Percentiles rank a stretch among this genome's conserved stretches.
These are phyloP conservation scores for Polyommatus icarus DNA, from an alignment of 2,888 invertebrate species.

Conservation along the genomic window DNA sequence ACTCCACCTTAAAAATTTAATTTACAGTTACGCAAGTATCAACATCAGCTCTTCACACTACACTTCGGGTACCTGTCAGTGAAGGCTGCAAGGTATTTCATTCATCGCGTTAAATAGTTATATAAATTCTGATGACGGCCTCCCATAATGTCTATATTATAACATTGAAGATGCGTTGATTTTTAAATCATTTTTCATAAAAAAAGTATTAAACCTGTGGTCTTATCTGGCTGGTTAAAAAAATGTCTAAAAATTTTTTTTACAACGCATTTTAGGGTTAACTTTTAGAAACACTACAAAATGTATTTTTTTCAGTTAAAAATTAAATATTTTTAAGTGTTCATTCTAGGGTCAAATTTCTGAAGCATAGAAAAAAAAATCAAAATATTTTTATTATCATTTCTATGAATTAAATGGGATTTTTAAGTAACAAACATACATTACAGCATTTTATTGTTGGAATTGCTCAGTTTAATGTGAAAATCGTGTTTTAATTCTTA, in stretches of 20 bases:
- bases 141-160: constrained; percentile 10
- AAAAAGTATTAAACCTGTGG: background rate
- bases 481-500: constrained; percentile 67
- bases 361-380: background rate
- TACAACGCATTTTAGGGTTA: background rate
- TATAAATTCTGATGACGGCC: constrained; percentile 21
- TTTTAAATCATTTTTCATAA: background rate
- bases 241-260: background rate
- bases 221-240: background rate
- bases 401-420: background rate
- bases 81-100: constrained; percentile 25
- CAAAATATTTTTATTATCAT: no score
- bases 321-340: background rate
- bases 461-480: constrained; percentile 62
- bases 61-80: constrained; percentile 18
- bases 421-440: background rate
- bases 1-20: no score
- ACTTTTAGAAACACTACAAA: background rate
- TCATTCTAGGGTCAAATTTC: background rate
- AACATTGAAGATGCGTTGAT: constrained; percentile 11
- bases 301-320: background rate
- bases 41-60: background rate
- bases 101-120: constrained; percentile 26
- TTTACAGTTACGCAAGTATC: constrained; percentile 22
- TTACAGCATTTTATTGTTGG: constrained; percentile 42